Evolutionary conservation across 2,888 invertebrate species (phyloP), one percentile per base, ranked within the genome.

Genomic region (Nebria salina): DNA sequence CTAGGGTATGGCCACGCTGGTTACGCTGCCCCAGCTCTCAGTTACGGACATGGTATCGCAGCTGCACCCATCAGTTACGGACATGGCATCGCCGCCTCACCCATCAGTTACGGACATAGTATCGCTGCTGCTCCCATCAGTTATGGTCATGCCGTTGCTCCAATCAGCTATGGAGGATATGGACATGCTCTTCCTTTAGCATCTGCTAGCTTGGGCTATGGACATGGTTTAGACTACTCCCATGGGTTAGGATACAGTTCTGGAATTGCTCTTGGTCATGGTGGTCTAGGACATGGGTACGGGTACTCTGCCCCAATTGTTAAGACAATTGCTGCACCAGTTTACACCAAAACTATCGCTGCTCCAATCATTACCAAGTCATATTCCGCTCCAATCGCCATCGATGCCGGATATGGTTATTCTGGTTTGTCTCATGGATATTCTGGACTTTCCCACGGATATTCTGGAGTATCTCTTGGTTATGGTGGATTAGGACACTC

Each of bases 1-100:
- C 78, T 85, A 13, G 85, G 85, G 42, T 85, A 85, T 66, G 85
- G 84, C 6, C 72, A 76, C 41, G 82, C 77, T 68, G 81, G 76
- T 34, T 64, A n/a, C 64, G 77, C 72, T n/a, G 65, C 72, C 25
- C 68, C 74, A 9, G 65, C 66, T 8, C 42, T 77, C 13, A 54
- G 54, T 4, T 54, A 54, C 1, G 54, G 54, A 26, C 79, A 78
- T 54, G 79, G 75, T 20, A 76, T 82, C 20, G 82, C 83, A 5
- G 77, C 83, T 2, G 77, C 83, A 2, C 81, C 83, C 20, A 41
- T 82, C 20, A 76, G 76, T 68, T 81, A 76, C 15, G 77, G 77
- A 54, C 76, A 76, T 20, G 76, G 66, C 1, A 7, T 66, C 11
- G 70, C 70, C 25, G 82, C 81, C 20, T 75, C 82, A 15, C 64